Conservation (phyloP, 2,888 invertebrate species). For the Syrphus vitripennis region DNA sequence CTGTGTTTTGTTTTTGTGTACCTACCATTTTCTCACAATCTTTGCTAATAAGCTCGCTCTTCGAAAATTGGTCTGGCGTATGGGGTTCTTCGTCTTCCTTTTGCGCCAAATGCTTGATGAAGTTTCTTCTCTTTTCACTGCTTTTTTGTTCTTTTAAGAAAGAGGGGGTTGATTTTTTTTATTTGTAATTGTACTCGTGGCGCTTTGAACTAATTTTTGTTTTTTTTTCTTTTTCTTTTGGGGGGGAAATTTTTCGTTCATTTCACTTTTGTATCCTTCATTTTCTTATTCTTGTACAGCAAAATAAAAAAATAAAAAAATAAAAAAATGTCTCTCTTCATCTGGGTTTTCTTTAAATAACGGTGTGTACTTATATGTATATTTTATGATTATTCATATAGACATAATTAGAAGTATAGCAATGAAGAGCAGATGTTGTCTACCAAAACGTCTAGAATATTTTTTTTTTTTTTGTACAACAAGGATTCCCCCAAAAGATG, state of each 20-base stretch:
- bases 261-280: conserved; percentile 5
- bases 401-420: conserved; percentile 65
- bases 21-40: conserved; percentile 44
- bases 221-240: conserved; percentile 26
- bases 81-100: neutral
- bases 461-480: neutral
- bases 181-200: conserved; percentile 60
- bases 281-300: neutral
- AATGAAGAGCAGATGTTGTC: conserved; percentile 28
- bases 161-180: neutral
- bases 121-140: conserved; percentile 40
- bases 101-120: conserved; percentile 46
- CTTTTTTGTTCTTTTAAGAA: neutral
- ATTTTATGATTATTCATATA: conserved; percentile 67
- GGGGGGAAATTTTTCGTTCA: conserved; percentile 18
- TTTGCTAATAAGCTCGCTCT: conserved; percentile 62
- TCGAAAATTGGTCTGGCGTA: neutral
- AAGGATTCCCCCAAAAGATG: conserved; percentile 49
- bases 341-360: conserved; percentile 56
- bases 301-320: too few species aligned
- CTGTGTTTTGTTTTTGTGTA: conserved; percentile 56
- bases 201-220: conserved; percentile 49
- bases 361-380: conserved; percentile 47
- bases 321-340: conserved; percentile 10
- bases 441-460: conserved; percentile 44